Percentiles rank a stretch among this genome's conserved stretches.
phyloP scores from a whole-genome alignment of 1,140 invertebrate species.

The Neodiprion virginianus region DNA sequence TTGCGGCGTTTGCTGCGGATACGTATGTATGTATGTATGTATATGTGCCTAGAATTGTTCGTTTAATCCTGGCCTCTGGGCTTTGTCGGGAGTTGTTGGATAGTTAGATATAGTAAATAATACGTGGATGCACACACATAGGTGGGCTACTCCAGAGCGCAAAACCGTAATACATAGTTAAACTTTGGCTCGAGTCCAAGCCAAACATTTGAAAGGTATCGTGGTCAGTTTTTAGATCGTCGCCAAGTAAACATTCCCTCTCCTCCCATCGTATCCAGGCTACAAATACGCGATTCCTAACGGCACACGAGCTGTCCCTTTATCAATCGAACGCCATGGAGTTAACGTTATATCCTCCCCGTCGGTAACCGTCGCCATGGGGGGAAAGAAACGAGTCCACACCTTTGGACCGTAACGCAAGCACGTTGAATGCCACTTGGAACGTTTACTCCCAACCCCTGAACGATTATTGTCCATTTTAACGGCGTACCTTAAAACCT shows the following conservation, averaged over 20 bases:
- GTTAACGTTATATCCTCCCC: no score
- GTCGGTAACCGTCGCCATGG: no score
- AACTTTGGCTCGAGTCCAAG: not conserved
- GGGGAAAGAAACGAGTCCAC: no score
- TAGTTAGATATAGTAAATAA: not conserved
- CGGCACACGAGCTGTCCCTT: not conserved
- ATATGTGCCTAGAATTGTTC: not conserved
- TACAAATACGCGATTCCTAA: not conserved
- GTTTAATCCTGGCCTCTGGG: not conserved
- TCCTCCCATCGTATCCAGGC: not conserved
- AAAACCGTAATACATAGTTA: constrained; percentile 4
- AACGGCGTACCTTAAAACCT: no score
- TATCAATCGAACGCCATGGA: not conserved
- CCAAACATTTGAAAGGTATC: constrained; percentile 5
- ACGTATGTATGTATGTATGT: no score
- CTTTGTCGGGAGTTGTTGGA: not conserved
- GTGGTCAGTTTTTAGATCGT: constrained; percentile 7
- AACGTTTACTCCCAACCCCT: no score
- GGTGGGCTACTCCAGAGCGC: not conserved
- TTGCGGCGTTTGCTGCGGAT: no score
- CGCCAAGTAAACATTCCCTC: constrained; percentile 6
- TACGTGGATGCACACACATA: constrained; percentile 1
- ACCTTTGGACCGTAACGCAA: no score
- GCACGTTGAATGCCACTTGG: no score
- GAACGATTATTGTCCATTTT: no score